Evolutionary conservation across 2,888 invertebrate species (phyloP), one percentile per base, ranked within the genome.

Genomic region (Parnassius apollo): DNA sequence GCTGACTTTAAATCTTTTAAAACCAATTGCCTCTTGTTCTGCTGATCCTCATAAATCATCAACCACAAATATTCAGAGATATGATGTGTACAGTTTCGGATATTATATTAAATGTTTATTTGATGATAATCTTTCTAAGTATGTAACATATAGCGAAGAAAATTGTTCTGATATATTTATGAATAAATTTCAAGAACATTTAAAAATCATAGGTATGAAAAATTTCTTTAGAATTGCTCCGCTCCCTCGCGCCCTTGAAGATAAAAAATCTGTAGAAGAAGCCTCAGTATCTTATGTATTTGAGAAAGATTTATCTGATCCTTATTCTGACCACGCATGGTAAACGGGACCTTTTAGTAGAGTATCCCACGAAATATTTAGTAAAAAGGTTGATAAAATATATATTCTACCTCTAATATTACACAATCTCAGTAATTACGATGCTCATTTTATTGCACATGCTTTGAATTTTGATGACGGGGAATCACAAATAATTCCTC

Each of bases 381-480:
- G 61, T 12, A 76, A 76, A 61, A 68, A 63, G 50, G 49, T 57
- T 49, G 46, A 67, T 54, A 72, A 72, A 59, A 48, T 42, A 0
- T 13, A 18, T 8, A 73, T 69, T 66, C 59, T 59, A 65, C 71
- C 73, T 10, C 53, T 75, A 35, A 62, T 74, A 52, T 60, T 75
- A 49, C 70, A 76, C 63, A 73, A 73, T 57, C 59, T 78, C 7
- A 66, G 64, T 51, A 66, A 74, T 42, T 77, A 76, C 59, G 75
- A 76, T 68, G 65, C 71, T 4, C 76, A 80, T 68, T 72, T 76
- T 12, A 71, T 78, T 46, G 69, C 78, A 3, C 68, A 66, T 46
- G 72, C 71, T 50, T 67, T 77, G 9, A 71, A 70, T 45, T 68
- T 68, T 58, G 55, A 59, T 62, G 67, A 72, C 8, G 63, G 72